These are phyloP conservation scores for Cryptus viduatorius DNA, from an alignment of 2,888 invertebrate species.

Conservation along the genomic window DNA sequence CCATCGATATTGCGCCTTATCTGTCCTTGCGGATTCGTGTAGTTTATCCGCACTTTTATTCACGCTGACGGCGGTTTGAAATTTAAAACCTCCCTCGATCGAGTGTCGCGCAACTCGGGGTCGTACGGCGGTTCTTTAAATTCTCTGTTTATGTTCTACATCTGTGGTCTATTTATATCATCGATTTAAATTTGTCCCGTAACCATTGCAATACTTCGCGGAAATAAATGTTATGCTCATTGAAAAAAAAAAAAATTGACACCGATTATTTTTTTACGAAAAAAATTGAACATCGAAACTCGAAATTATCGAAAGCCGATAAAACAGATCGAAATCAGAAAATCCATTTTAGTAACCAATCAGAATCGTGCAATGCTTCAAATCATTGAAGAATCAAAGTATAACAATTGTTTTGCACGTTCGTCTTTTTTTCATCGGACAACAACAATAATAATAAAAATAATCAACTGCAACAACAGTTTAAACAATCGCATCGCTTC, in stretches of 20 bases:
- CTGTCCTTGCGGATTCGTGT: conserved; percentile 50
- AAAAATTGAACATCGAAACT: too few relatives aligned
- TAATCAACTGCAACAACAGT: too few relatives aligned
- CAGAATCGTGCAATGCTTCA: too few relatives aligned
- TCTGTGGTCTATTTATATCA: background rate
- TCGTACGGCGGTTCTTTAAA: conserved; percentile 13
- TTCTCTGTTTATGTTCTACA: background rate
- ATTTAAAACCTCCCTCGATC: conserved; percentile 23
- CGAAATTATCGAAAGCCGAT: too few relatives aligned
- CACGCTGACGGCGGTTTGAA: conserved; percentile 37
- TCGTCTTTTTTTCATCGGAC: too few relatives aligned
- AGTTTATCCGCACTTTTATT: conserved; percentile 52
- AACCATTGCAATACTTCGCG: background rate
- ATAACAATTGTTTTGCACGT: too few relatives aligned
- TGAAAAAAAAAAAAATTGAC: background rate
- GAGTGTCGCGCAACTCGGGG: conserved; percentile 8
- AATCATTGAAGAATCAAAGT: too few relatives aligned
- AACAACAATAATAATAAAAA: too few relatives aligned
- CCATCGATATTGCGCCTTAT: background rate
- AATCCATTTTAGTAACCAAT: too few relatives aligned
- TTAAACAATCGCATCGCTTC: too few relatives aligned
- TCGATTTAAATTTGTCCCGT: background rate
- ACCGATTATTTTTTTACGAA: background rate
- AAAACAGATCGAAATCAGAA: too few relatives aligned
- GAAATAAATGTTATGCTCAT: background rate